A percentile compares a stretch with the other conserved stretches of the same genome.
Conservation (phyloP, 1,140 invertebrate genomes). For the Diorhabda carinulata region DNA sequence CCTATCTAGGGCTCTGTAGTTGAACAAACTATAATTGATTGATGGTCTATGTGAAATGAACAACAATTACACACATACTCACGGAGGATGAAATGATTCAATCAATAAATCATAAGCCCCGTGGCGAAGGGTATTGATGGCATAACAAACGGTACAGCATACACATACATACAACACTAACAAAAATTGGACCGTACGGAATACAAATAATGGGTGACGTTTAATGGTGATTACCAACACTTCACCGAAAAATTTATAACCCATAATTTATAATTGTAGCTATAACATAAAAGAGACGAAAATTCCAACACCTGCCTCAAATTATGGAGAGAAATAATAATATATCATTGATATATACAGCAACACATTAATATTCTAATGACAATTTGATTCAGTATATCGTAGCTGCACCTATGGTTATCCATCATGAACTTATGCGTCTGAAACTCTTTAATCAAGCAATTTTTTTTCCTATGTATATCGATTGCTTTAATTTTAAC, state of each 20-base stretch:
- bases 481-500: too few species aligned
- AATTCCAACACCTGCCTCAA: neutral
- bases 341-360: too few species aligned
- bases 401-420: too few species aligned
- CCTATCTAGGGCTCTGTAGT: neutral
- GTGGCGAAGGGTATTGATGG: neutral
- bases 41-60: slow-evolving; percentile 2
- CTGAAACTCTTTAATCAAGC: too few species aligned
- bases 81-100: neutral
- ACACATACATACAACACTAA: neutral
- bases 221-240: slow-evolving; percentile 2
- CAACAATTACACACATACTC: neutral
- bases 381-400: too few species aligned
- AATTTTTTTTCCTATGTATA: too few species aligned
- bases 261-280: neutral
- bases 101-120: slow-evolving; percentile 1
- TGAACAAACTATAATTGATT: slow-evolving; percentile 3
- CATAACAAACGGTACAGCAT: neutral
- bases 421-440: too few species aligned
- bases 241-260: neutral
- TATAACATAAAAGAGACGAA: neutral
- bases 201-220: slow-evolving; percentile 2
- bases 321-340: too few species aligned
- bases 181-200: neutral
- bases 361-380: too few species aligned